Conservation (phyloP, 2,797 vertebrate species). For the Salmo trutta region DNA sequence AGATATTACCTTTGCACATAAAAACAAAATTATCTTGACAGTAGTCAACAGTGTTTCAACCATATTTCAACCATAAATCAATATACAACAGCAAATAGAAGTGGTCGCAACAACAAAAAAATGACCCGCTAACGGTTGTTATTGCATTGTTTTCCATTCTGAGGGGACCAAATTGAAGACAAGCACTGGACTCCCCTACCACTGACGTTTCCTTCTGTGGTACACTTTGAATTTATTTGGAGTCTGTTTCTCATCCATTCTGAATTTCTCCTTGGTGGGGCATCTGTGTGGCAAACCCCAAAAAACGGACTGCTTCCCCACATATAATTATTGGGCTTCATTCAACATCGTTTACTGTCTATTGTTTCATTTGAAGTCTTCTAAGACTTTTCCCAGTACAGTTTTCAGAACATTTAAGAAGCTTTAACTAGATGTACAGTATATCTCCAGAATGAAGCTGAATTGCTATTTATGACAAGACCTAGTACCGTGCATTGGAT, state of each 20-base stretch:
- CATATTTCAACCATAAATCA: neutral
- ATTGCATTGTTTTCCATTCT: neutral
- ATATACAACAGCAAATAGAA: neutral
- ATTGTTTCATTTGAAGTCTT: neutral
- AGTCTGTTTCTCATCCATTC: conserved; percentile 19
- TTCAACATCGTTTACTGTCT: neutral
- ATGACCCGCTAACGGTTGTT: neutral
- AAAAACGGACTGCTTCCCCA: conserved; percentile 15
- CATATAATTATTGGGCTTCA: neutral
- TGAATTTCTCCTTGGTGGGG: conserved; percentile 23
- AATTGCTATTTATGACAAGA: neutral
- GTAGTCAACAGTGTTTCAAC: neutral
- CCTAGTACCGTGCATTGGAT: neutral
- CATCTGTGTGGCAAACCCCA: conserved; percentile 17
- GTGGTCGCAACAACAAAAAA: neutral
- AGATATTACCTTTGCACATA: neutral
- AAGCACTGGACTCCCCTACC: neutral
- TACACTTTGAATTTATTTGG: neutral
- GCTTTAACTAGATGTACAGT: too few relatives aligned
- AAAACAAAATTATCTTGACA: neutral
- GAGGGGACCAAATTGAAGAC: conserved; percentile 3
- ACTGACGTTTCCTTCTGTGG: neutral
- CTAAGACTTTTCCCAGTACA: neutral
- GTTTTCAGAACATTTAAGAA: too few relatives aligned
- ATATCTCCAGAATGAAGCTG: too few relatives aligned